These are phyloP conservation scores for Drosophila pullipes DNA, from an alignment of 2,888 invertebrate species.

Conservation along the genomic window DNA sequence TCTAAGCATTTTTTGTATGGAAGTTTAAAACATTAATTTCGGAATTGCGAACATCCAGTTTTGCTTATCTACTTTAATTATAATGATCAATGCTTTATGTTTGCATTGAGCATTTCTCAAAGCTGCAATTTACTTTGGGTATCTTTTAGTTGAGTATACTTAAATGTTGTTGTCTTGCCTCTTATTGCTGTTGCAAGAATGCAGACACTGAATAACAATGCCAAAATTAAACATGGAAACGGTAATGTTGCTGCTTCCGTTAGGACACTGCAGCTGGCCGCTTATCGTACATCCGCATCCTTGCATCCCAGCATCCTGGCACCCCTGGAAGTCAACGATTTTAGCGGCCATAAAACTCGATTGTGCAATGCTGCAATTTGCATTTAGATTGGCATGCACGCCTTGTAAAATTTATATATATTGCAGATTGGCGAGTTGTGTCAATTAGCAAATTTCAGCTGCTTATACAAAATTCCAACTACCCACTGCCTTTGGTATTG, in stretches of 20 bases:
- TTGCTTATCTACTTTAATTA: neutral
- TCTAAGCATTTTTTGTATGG: too few species aligned
- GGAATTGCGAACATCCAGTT: neutral
- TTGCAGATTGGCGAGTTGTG: slow-evolving; percentile 18
- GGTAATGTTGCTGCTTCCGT: slow-evolving; percentile 31
- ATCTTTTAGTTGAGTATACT: neutral
- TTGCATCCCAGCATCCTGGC: slow-evolving; percentile 12
- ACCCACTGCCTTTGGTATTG: slow-evolving; percentile 5
- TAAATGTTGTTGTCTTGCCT: neutral
- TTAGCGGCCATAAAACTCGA: slow-evolving; percentile 51
- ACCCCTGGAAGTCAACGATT: slow-evolving; percentile 28
- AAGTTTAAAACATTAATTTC: neutral
- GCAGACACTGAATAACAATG: slow-evolving; percentile 32
- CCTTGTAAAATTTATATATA: slow-evolving; percentile 20
- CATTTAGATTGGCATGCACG: slow-evolving; percentile 68
- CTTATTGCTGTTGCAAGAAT: slow-evolving; percentile 23
- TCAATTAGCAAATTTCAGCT: slow-evolving; percentile 49
- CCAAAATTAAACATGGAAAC: slow-evolving; percentile 58
- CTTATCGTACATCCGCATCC: slow-evolving; percentile 39
- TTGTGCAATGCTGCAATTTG: slow-evolving; percentile 64
- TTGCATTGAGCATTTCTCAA: neutral
- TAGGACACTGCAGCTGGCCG: slow-evolving; percentile 21
- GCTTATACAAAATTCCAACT: slow-evolving; percentile 7
- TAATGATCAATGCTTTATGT: neutral
- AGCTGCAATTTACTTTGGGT: slow-evolving; percentile 1